Evolutionary conservation across 2,888 invertebrate genomes (phyloP), one percentile per base, ranked within the genome.

Genomic region (Camponotus fellah): DNA sequence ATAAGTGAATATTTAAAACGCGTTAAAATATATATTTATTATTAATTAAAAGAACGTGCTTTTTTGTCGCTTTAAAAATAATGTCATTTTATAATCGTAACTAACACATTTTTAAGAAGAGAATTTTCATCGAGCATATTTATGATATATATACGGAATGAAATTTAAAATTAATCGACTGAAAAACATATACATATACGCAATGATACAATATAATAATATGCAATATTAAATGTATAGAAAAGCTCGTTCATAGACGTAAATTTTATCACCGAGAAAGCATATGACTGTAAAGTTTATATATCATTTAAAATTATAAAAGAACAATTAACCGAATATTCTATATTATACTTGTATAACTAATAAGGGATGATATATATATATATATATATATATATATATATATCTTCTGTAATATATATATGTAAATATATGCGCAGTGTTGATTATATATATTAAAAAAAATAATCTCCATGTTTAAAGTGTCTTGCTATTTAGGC

Each of bases 401-500:
- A 49, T 49, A 49, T 49, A 4, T 43, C 32, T 82, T 62, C 69
- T 90, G 88, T 90, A 90, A 87, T 74, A 90, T 60, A 56, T 69
- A 53, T 65, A 88, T 89, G 89, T 89, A 89, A 84, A 89, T 89
- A 88, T 71, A 77, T 12, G 21, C 56, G 56, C 21, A 56, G 80
- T 82, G 83, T 86, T 82, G 69, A 83, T 65, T 53, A 83, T 85
- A 74, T 87, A 65, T 56, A 43, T 83, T 69, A 86, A 76, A 17
- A 21, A 72, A 72, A 58, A 72, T 81, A 68, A 82, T 74, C 34
- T 85, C 71, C 58, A 68, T 74, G 80, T 72, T 84, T 58, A 21
- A 84, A 83, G 49, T 65, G 71, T 65, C 66, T 32, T 76, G 56
- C 12, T n/a, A n/a, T 66, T 77, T 75, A 62, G 62, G 2, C n/a